Conservation (phyloP, 2,797 vertebrate species). For the Orientallactaga sibirica region DNA sequence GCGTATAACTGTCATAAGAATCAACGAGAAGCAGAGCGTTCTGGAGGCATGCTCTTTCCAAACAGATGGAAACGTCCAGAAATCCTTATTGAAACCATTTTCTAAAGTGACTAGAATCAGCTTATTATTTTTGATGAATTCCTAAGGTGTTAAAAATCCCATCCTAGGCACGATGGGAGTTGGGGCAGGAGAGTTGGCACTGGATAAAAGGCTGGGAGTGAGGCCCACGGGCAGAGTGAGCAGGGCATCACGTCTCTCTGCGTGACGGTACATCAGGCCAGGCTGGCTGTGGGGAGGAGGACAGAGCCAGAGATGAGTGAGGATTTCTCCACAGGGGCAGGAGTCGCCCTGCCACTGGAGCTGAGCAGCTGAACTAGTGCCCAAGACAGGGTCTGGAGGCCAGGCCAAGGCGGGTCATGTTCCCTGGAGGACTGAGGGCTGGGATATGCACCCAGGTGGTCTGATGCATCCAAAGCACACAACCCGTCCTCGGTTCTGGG, state of each 20-base stretch:
- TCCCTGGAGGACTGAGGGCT: not conserved
- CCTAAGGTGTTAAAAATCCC: not conserved
- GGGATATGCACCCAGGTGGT: not conserved
- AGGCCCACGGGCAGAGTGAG: not conserved
- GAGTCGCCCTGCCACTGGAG: no score
- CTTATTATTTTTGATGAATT: not conserved
- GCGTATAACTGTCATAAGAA: not conserved
- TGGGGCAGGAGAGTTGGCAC: not conserved
- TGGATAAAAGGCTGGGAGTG: not conserved
- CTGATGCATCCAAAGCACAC: not conserved
- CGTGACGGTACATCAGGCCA: not conserved
- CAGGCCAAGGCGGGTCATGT: not conserved
- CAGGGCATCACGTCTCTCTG: not conserved
- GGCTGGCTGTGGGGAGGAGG: not conserved
- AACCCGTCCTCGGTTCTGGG: not conserved
- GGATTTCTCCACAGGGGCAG: not conserved
- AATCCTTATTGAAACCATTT: slow-evolving; percentile 28
- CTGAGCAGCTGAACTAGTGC: not conserved
- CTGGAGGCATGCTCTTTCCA: not conserved
- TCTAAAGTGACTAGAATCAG: slow-evolving; percentile 28
- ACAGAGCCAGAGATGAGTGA: not conserved
- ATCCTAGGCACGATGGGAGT: not conserved
- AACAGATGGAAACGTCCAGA: not conserved
- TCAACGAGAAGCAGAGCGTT: not conserved
- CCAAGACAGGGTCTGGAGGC: not conserved